Percentiles rank a stretch among this genome's conserved stretches.
Conservation (phyloP, 2,113 vertebrate genomes). For the Pygoscelis adeliae region DNA sequence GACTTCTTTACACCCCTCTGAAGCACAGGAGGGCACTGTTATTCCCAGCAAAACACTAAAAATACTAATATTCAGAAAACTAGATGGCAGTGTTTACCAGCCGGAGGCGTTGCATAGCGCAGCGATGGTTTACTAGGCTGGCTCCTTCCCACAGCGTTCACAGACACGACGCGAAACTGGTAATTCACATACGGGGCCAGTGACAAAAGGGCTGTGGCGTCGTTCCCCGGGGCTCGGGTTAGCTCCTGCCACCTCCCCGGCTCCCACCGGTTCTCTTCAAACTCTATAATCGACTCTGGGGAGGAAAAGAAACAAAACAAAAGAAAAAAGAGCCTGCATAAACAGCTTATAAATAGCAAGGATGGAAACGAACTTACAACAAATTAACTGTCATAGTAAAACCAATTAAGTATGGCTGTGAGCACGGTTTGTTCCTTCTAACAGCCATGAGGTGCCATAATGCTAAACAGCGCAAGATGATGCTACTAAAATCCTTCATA, state of each 20-base stretch:
- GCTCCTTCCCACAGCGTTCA: slow-evolving; percentile 86
- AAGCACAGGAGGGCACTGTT: not conserved
- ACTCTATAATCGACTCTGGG: slow-evolving; percentile 90
- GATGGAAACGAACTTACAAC: not conserved
- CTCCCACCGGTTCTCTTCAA: slow-evolving; percentile 86
- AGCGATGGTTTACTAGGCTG: slow-evolving; percentile 78
- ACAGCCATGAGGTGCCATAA: not conserved
- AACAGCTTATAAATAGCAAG: not conserved
- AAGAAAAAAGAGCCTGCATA: not conserved
- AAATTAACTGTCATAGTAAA: not conserved
- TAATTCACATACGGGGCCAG: slow-evolving; percentile 86
- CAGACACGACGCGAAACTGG: slow-evolving; percentile 82
- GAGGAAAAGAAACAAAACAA: not conserved
- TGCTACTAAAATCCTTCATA: slow-evolving; percentile 51
- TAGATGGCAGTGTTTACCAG: slow-evolving; percentile 76
- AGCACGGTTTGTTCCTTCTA: not conserved
- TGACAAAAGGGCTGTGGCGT: slow-evolving; percentile 71
- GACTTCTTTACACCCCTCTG: not conserved
- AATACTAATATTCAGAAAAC: rapidly evolving
- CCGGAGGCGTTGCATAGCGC: slow-evolving; percentile 83
- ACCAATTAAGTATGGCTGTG: not conserved
- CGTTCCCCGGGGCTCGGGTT: slow-evolving; percentile 73
- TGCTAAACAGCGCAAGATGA: not conserved
- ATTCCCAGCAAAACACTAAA: not conserved
- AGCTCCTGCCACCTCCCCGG: slow-evolving; percentile 87